These are phyloP conservation scores for Helicoverpa zea DNA, from an alignment of 1,140 invertebrate genomes.

Conservation along the genomic window DNA sequence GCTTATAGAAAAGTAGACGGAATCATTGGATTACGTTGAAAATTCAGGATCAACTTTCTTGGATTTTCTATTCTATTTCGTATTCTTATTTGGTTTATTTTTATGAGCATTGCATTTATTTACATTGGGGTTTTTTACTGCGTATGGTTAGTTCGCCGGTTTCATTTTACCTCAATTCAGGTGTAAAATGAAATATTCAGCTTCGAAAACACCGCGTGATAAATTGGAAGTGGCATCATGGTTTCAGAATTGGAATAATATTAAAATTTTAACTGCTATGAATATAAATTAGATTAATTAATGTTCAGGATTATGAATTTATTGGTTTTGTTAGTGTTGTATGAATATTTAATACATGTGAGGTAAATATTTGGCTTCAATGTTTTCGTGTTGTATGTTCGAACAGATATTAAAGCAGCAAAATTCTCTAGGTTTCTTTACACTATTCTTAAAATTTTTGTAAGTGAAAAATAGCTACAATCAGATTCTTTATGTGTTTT, in stretches of 20 bases:
- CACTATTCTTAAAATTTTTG: background rate
- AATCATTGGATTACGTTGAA: no score
- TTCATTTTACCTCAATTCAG: background rate
- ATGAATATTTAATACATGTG: background rate
- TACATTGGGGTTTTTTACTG: background rate
- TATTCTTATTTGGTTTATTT: no score
- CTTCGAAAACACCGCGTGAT: conserved; percentile 1
- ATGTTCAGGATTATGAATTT: conserved; percentile 22
- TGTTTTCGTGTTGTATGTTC: background rate
- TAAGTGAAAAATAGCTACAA: no score
- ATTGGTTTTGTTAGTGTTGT: conserved; percentile 8
- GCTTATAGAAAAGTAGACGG: no score
- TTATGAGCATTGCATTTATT: background rate
- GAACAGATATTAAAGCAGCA: no score
- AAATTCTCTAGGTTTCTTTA: background rate
- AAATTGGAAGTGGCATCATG: conserved; percentile 20
- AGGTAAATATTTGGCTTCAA: background rate
- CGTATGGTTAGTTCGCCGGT: background rate
- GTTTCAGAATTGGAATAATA: conserved; percentile 19
- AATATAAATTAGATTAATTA: conserved; percentile 38
- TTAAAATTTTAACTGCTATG: conserved; percentile 27
- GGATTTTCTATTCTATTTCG: no score
- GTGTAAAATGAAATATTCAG: background rate
- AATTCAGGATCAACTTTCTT: no score
- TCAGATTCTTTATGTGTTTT: no score